These are phyloP conservation scores for Perca fluviatilis DNA, from an alignment of 2,113 vertebrate genomes.

Conservation along the genomic window DNA sequence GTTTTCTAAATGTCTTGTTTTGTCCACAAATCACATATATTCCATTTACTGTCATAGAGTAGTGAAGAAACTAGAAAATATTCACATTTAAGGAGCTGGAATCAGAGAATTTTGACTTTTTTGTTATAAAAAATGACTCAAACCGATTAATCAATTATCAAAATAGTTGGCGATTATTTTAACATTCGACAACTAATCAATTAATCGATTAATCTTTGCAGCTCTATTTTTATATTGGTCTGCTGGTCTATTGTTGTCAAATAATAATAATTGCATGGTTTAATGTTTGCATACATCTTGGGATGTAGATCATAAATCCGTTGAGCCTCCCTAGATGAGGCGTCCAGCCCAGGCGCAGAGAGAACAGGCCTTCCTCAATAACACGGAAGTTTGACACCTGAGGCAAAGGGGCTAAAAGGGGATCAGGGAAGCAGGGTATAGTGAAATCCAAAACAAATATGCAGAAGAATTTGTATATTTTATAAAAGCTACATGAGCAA, in stretches of 20 bases:
- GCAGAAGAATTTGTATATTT: neutral
- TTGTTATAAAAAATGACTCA: no score
- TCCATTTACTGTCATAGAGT: no score
- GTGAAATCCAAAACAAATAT: neutral
- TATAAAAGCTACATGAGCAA: neutral
- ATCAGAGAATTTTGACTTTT: no score
- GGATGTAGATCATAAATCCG: constrained; percentile 90
- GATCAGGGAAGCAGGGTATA: neutral
- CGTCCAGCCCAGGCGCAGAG: constrained; percentile 90
- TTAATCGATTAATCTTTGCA: no score
- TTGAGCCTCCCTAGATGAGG: constrained; percentile 83
- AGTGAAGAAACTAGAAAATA: no score
- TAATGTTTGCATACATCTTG: constrained; percentile 83
- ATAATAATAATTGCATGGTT: neutral
- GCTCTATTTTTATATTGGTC: neutral
- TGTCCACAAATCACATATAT: no score
- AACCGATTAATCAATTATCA: no score
- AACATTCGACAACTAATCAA: no score
- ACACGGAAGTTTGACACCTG: constrained; percentile 90
- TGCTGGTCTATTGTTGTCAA: neutral
- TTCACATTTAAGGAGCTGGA: no score
- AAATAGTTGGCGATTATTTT: no score
- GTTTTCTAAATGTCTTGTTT: no score
- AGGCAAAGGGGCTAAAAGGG: constrained; percentile 84
- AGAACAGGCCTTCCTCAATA: constrained; percentile 89